Conservation (phyloP, 1,140 invertebrate species). For the Eufriesea mexicana region DNA sequence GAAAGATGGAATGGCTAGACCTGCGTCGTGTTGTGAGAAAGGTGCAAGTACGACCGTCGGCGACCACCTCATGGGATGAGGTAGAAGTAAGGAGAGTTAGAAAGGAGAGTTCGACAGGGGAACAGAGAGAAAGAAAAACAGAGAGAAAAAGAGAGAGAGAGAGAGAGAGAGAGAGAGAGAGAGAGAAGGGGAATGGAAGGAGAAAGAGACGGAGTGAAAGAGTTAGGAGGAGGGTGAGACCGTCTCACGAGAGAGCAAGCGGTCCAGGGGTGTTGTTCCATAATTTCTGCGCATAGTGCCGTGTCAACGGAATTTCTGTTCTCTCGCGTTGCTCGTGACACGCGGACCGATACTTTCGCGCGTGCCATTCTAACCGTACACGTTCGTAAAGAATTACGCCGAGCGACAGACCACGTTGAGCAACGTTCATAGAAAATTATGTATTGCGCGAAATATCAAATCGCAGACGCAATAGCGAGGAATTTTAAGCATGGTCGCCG, state of each 20-base stretch:
- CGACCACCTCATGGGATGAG: conserved; percentile 45
- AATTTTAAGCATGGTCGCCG: background rate
- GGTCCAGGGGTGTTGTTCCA: conserved; percentile 38
- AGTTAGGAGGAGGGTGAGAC: conserved; percentile 41
- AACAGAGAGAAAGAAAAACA: background rate
- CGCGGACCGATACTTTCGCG: background rate
- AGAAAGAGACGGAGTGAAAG: background rate
- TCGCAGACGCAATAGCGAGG: background rate
- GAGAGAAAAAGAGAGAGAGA: conserved; percentile 7
- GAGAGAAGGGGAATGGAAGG: conserved; percentile 4
- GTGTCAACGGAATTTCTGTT: conserved; percentile 35
- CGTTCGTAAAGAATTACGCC: background rate
- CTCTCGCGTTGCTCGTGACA: background rate
- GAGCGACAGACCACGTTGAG: background rate
- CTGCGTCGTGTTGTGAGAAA: conserved; percentile 70
- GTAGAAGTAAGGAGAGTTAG: conserved; percentile 35
- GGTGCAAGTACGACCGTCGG: conserved; percentile 69
- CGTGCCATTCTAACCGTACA: background rate
- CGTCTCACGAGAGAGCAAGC: conserved; percentile 39
- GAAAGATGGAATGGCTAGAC: conserved; percentile 68
- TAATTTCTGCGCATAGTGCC: conserved; percentile 23
- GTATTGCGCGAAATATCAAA: conserved; percentile 12
- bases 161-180: background rate
- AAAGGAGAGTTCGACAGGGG: conserved; percentile 23
- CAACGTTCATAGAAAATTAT: background rate